Evolutionary conservation across 2,113 vertebrate species (phyloP).

Genomic region (Podarcis muralis): DNA sequence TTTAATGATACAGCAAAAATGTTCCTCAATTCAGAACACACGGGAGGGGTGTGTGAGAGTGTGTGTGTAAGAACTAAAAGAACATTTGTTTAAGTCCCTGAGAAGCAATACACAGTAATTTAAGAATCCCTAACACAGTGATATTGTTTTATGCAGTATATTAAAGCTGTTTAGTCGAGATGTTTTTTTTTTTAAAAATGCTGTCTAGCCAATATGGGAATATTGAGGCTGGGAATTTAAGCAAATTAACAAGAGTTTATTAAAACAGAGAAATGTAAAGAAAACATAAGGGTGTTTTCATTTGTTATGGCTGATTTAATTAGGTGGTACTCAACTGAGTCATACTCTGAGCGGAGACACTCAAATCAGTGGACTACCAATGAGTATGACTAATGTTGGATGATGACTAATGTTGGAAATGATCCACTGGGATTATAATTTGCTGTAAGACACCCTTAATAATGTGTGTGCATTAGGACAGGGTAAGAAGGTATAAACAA

Average conservation of each 20-base stretch:
- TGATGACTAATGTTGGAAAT: too few relatives aligned
- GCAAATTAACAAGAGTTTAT: neutral
- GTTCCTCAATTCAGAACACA: constrained; percentile 22
- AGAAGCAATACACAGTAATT: neutral
- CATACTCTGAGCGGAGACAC: too few relatives aligned
- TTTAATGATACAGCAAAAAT: constrained; percentile 48
- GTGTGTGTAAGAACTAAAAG: constrained; percentile 42
- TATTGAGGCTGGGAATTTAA: neutral
- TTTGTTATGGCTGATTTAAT: too few relatives aligned
- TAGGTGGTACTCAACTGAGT: too few relatives aligned
- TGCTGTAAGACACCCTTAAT: neutral
- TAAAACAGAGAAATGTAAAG: neutral
- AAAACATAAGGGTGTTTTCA: too few relatives aligned
- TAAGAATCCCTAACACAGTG: constrained; percentile 8
- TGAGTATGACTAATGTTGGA: too few relatives aligned
- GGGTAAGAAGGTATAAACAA: neutral
- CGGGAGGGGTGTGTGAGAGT: constrained; percentile 14
- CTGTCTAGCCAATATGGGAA: neutral
- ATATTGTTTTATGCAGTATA: constrained; percentile 31
- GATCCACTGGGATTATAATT: neutral
- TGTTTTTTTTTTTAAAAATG: neutral
- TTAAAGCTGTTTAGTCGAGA: neutral
- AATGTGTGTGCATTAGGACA: neutral
- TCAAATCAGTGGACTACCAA: too few relatives aligned
- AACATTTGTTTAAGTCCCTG: constrained; percentile 52